Percentiles rank a stretch among this genome's conserved stretches.
These are phyloP conservation scores for Archips crataeganus DNA, from an alignment of 2,888 invertebrate genomes.

Conservation along the genomic window DNA sequence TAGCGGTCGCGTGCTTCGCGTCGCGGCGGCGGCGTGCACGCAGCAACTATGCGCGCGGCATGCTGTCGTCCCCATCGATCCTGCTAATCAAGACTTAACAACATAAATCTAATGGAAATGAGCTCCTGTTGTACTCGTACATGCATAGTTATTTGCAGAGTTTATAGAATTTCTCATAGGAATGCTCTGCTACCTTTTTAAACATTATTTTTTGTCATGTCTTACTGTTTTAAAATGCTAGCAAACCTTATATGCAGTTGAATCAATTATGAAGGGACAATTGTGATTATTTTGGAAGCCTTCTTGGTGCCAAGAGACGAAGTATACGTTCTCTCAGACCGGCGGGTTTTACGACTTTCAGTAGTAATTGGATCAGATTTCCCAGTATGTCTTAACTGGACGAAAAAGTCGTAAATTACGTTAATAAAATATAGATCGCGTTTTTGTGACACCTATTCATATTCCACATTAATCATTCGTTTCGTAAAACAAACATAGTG, in stretches of 20 bases:
- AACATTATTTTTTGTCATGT: not conserved
- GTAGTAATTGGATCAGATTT: conserved; percentile 40
- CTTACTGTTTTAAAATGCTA: not conserved
- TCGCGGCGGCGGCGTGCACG: conserved; percentile 58
- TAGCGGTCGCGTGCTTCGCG: conserved; percentile 59
- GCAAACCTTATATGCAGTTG: not conserved
- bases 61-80: conserved; percentile 49
- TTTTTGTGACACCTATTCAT: conserved; percentile 39
- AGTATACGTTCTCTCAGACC: conserved; percentile 20
- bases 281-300: conserved; percentile 9
- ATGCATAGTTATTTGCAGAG: not conserved
- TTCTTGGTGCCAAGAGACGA: not conserved
- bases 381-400: conserved; percentile 28
- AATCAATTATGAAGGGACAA: conserved; percentile 14
- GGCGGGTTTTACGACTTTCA: conserved; percentile 41
- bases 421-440: conserved; percentile 28
- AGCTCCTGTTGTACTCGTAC: not conserved
- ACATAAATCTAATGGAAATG: conserved; percentile 12
- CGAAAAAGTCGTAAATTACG: conserved; percentile 39
- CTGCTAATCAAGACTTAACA: conserved; percentile 45
- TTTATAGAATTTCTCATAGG: not conserved
- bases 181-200: not conserved
- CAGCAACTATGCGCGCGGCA: conserved; percentile 64
- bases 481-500: conserved; percentile 19
- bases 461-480: conserved; percentile 25